Evolutionary conservation across 92 coral and sea anemone genomes (phyloP), one percentile per base, ranked within the genome.

Genomic region (Epizoanthus fatuus): DNA sequence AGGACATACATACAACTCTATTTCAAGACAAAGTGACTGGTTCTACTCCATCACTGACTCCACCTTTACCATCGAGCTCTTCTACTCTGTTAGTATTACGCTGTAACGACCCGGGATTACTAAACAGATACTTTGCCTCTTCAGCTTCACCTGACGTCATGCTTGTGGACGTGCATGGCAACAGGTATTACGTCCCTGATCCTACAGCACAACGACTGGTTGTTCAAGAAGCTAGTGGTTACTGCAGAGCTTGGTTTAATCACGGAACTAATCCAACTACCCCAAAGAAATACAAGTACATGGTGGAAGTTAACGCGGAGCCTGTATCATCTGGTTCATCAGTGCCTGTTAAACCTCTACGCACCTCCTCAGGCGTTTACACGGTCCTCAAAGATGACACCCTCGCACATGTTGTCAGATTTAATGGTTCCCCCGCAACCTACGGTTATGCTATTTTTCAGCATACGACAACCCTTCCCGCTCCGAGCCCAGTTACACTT

Each of bases 1-100:
- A 4, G 17, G 66, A 60, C 22, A 59, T 19, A 14, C 38, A 25
- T 19, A 94, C 98, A 53, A 94, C 98, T 35, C 68, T 94, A 32
- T 94, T 94, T 68, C 98, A 94, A 87, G 93, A 94, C 74, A 89
- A 89, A 15, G 87, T 90, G 1, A 40, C 37, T 7, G 47, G 35
- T 9, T 7, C 52, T 3, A 57, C 66, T 57, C 29, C 45, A 52
- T 76, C 16, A 7, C 35, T 44, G 51, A 2, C 10, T 19, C 65
- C 65, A 17, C 20, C 65, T 0, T 20, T 29, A 60, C 20, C 65
- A 17, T 15, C 65, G 29, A 29, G 29, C 29, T 29, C 65, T 7
- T 60, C 29, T 10, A 60, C 11, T 60, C 3, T 32, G 20, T 17
- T 32, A 19, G 12, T 19, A 19, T 32, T 60, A 32, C 22, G 11